Evolutionary conservation across 2,113 vertebrate genomes (phyloP), one percentile per base, ranked within the genome.

Genomic region (Fregetta grallaria): DNA sequence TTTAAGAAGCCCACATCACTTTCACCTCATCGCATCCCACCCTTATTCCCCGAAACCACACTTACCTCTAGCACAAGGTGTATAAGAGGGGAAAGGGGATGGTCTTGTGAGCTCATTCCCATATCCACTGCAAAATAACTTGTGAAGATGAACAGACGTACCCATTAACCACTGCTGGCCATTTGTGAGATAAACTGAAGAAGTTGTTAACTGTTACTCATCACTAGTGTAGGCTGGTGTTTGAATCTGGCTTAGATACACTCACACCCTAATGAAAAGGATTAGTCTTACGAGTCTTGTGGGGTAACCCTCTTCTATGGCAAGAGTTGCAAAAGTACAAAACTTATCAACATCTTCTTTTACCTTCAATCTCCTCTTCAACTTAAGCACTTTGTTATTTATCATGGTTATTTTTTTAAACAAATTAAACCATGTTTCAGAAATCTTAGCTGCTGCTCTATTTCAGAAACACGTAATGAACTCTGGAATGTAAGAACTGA

Each of bases 11-110:
- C 97, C 98, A 81, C 55, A 97, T 78, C 74, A 95, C 82, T 96
- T 97, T 95, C 72, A 97, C 49, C 96, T 98, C 94, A 97, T 89
- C 91, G 97, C 93, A 93, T 88, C 98, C 97, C 98, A 97, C 97
- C 97, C 88, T 76, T 96, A 76, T 52, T 92, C 23, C 94, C 91
- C 82, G 1, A 76, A 83, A 96, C 83, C 93, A 98, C 98, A 98
- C 98, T 98, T 98, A 98, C 98, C 98, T 98, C 97, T 97, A 98
- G 92, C 94, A 97, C 98, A 98, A 97, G 96, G 71, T 80, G 65
- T 80, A 10, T 68, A 94, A 96, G 90, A 89, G 89, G 92, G 95
- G 87, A 93, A 92, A 91, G 97, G 98, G 98, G 94, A 90, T 97
- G 97, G 68, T 96, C 97, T 91, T 96, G 95, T 96, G 97, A 97